Base-by-base conservation (phyloP, 2,113 vertebrate species). In the Delphinapterus leucas region DNA sequence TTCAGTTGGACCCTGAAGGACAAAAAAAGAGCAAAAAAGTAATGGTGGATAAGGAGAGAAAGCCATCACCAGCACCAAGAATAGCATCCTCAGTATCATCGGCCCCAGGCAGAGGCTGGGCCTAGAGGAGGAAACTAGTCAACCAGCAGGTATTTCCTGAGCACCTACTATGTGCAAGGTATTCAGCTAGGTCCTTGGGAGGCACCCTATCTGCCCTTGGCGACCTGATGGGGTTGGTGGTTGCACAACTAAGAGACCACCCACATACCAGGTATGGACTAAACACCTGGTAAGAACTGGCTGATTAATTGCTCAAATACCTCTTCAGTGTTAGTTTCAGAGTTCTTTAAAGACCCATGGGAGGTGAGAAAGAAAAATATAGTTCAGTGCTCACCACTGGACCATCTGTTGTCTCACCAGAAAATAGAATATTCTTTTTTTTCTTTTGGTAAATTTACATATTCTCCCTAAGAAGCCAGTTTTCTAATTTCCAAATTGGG, bases 401-500 rank as follows among this genome's bases (percentile, higher is more conserved):
- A 60, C 36, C 68, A 76, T 77, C 61, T 89, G 31, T 83, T 49
- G 20, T 93, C n/a, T 96, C 58, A 87, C n/a, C 36, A 80, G 67
- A 90, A 95, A 84, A 92, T 20, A 65, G 36, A 89, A 60, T 85
- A 65, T n/a, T 58, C 10, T 70, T 67, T 90, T 70, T 85, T 80
- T 86, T 83, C 77, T 79, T 74, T 36, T 18, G 65, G 41, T 87
- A 44, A 33, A 85, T 86, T 81, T 96, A 61, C 58, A 74, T 70
- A 25, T 20, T 70, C n/a, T 85, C 18, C 47, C 83, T 87, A 93
- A 84, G 11, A 92, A 83, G 28, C 67, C 55, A 92, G 58, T 73
- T 97, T 95, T 77, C 60, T 71, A 63, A 89, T 68, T 86, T 90
- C 12, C 60, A 92, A 80, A 73, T 36, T 86, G 58, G 70, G 79